Conservation (phyloP, 2,888 invertebrate species). For the Physocephala rufipes region DNA sequence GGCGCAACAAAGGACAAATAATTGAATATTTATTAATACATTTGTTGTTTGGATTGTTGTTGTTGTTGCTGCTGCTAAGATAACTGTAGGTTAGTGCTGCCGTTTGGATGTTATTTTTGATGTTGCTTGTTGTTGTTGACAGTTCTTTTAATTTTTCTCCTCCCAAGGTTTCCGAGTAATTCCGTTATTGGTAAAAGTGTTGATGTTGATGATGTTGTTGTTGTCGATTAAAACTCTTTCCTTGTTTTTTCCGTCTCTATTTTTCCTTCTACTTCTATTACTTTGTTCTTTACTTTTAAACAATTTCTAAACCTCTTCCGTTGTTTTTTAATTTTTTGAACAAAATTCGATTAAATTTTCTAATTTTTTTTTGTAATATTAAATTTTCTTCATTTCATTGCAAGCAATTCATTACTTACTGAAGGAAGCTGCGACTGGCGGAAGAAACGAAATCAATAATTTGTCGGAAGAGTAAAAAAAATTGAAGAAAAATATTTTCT, state of each 20-base stretch:
- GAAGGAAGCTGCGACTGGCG: neutral
- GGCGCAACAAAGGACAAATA: slow-evolving; percentile 42
- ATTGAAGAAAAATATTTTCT: no score
- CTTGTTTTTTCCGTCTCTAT: slow-evolving; percentile 9
- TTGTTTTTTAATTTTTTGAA: neutral
- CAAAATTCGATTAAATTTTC: slow-evolving; percentile 32
- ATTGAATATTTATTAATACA: slow-evolving; percentile 52
- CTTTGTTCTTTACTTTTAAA: slow-evolving; percentile 9
- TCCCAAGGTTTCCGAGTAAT: neutral
- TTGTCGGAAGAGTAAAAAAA: no score
- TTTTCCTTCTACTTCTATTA: slow-evolving; percentile 6
- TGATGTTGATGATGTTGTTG: slow-evolving; percentile 9
- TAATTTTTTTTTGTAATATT: neutral
- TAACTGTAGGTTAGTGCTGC: slow-evolving; percentile 7
- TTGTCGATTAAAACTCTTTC: slow-evolving; percentile 9
- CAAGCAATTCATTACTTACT: neutral
- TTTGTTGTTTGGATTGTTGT: neutral
- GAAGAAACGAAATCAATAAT: neutral
- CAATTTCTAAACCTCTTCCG: no score
- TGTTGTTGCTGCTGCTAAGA: no score
- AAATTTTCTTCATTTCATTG: neutral
- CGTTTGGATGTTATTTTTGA: neutral
- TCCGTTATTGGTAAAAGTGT: no score
- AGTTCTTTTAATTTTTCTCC: no score
- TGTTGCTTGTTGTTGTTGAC: neutral